Percentiles rank a stretch among this genome's conserved stretches.
phyloP scores from a whole-genome alignment of 1,140 invertebrate genomes.

The Lepidostoma basale region DNA sequence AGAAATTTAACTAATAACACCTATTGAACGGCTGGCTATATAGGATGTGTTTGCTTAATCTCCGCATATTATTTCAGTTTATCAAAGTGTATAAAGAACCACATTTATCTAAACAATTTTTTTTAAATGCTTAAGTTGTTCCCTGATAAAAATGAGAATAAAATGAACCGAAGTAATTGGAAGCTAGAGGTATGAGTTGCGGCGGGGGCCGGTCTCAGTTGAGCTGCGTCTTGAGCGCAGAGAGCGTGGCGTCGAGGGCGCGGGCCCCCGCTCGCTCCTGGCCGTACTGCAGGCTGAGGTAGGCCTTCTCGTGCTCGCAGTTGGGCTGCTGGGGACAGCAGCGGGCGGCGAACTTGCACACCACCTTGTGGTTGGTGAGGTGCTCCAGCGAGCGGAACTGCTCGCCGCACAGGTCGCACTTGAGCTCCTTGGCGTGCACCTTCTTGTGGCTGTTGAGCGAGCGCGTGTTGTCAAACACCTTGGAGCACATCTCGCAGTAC shows the following conservation, averaged over 20 bases:
- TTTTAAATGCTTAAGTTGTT: no score
- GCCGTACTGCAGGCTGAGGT: slow-evolving; percentile 59
- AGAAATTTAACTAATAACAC: no score
- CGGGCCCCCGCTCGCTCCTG: slow-evolving; percentile 55
- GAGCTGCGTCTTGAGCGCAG: slow-evolving; percentile 58
- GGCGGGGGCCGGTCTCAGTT: no score
- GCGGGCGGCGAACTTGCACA: slow-evolving; percentile 50
- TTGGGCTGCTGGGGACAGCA: slow-evolving; percentile 58
- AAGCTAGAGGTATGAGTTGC: no score
- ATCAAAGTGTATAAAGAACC: no score
- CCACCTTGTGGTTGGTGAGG: slow-evolving; percentile 58
- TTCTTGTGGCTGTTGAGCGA: slow-evolving; percentile 62
- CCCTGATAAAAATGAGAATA: no score
- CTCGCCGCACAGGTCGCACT: slow-evolving; percentile 60
- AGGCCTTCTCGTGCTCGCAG: slow-evolving; percentile 61
- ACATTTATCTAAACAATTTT: no score
- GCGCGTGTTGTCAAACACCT: slow-evolving; percentile 62
- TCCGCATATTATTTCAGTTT: no score
- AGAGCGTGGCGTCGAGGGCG: slow-evolving; percentile 56
- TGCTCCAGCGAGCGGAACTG: slow-evolving; percentile 59
- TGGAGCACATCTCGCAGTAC: slow-evolving; percentile 61
- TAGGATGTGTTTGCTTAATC: no score
- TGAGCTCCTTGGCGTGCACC: slow-evolving; percentile 60
- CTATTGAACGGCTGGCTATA: no score
- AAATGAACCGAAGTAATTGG: no score